phyloP scores from a whole-genome alignment of 2,888 invertebrate species.

The Chrysodeixis includens region DNA sequence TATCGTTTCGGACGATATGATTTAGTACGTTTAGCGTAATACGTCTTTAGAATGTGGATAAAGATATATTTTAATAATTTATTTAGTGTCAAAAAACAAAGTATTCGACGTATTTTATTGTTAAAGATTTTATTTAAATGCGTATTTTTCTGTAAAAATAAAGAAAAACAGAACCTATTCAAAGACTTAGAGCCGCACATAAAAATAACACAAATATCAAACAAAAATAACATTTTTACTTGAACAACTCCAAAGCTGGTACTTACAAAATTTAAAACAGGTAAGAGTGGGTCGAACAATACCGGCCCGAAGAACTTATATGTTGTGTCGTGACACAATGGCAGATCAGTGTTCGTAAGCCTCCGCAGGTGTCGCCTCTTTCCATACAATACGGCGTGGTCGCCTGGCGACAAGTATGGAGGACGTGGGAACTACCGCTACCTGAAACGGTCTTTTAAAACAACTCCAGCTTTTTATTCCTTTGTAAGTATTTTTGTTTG shows the following conservation, averaged over 20 bases:
- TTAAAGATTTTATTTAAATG: too few species aligned
- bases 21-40: too few species aligned
- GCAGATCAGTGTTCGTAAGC: constrained; percentile 74
- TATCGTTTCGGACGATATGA: too few species aligned
- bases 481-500: constrained; percentile 41
- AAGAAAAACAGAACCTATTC: too few species aligned
- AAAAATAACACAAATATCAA: neutral
- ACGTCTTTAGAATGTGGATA: too few species aligned
- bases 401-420: constrained; percentile 67
- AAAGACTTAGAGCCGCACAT: too few species aligned
- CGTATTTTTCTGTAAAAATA: too few species aligned
- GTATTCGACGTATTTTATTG: too few species aligned
- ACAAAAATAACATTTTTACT: constrained; percentile 24
- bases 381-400: constrained; percentile 67
- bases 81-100: too few species aligned
- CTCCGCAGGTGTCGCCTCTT: constrained; percentile 74
- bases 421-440: constrained; percentile 66
- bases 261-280: constrained; percentile 65
- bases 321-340: constrained; percentile 70
- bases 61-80: too few species aligned
- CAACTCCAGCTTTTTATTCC: constrained; percentile 48
- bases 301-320: constrained; percentile 68
- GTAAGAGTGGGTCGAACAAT: constrained; percentile 69
- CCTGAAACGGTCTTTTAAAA: constrained; percentile 54
- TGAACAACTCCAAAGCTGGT: constrained; percentile 52